Evolutionary conservation across 1,140 invertebrate genomes (phyloP), one percentile per base, ranked within the genome.

Genomic region (Eurosta solidaginis): DNA sequence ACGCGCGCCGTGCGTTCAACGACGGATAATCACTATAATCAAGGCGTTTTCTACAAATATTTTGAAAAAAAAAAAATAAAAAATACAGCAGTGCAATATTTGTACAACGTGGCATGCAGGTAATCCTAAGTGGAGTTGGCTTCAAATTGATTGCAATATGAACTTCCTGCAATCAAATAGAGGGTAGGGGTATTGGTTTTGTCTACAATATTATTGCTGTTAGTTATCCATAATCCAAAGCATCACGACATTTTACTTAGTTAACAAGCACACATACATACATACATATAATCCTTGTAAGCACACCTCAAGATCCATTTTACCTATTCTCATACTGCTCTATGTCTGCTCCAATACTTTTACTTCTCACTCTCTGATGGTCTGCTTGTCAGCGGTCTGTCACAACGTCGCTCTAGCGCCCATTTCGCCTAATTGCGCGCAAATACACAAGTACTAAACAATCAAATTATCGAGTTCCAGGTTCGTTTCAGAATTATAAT

Each of bases 1-100:
- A 78, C 81, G 75, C 78, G 50, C 78, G 33, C 20, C 78, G 77
- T 49, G 74, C 63, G 52, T 52, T 59, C 54, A 22, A 73, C n/a
- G n/a, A n/a, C 40, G 79, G 81, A 80, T 85, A 85, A 85, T 85
- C 83, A 85, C 84, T 85, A 84, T 84, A 85, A 85, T 85, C 83
- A 85, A 85, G 75, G 75, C 75, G 75, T 76, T 76, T 22, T 47
- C 75, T 76, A 68, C 33, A 59, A 59, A 59, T 59, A 33, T 12
- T 20, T 14, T 17, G 33, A 29, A 10, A 9, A 54, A 27, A 22
- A 54, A 54, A 54, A 54, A 27, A 25, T 1, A 52, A 29, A 54
- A 20, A 1, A 54, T 22, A 17, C 27, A 29, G 17, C 25, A 33
- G 17, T 59, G 29, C 54, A 36, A 59, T 59, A 59, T 59, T 59